Base-by-base conservation (phyloP, 2,888 invertebrate species). In the Seira sanloemensis region DNA sequence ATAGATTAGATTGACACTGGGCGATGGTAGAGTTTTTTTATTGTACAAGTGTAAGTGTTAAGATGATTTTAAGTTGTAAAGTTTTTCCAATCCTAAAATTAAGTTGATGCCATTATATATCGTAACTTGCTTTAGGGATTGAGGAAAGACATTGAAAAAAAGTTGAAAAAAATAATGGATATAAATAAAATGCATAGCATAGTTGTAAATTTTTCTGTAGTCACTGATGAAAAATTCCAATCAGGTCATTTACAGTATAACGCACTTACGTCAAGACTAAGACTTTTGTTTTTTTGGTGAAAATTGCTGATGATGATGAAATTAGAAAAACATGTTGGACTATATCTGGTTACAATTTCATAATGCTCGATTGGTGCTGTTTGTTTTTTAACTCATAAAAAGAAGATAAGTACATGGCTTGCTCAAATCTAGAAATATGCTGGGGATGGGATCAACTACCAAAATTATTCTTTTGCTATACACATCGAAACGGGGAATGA, bases 221-320 rank as follows among this genome's bases (percentile, higher is more conserved):
- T 74, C 80, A 74, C 80, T 80, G 72, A n/a, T 80, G 68, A 54
- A 80, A 69, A 79, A 67, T 37, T 80, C 21, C 74, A 74, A 54
- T 81, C 75, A 81, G 81, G 81, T 81, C 81, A 75, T 69, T 27
- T 46, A 25, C 74, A 62, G 24, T 26, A 12, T 18, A n/a, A 12
- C 37, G 27, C 27, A 65, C 65, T 74, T 74, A 37, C 25, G 24
- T 62, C 76, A 76, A 67, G 69, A 9, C 2, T 18, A 19, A 24
- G 50, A 58, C 19, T 46, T 58, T 58, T 46, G 12, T 46, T 46
- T 46, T 46, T 46, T 58, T 58, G 18, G n/a, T 12, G 19, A 19
- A n/a, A n/a, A n/a, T n/a, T n/a, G n/a, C n/a, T n/a, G n/a, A n/a
- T n/a, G n/a, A n/a, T n/a, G n/a, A n/a, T n/a, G n/a, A n/a, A n/a